Evolutionary conservation across 2,797 vertebrate species (phyloP), one percentile per base, ranked within the genome.

Genomic region (Neosilurus mollespiculum): DNA sequence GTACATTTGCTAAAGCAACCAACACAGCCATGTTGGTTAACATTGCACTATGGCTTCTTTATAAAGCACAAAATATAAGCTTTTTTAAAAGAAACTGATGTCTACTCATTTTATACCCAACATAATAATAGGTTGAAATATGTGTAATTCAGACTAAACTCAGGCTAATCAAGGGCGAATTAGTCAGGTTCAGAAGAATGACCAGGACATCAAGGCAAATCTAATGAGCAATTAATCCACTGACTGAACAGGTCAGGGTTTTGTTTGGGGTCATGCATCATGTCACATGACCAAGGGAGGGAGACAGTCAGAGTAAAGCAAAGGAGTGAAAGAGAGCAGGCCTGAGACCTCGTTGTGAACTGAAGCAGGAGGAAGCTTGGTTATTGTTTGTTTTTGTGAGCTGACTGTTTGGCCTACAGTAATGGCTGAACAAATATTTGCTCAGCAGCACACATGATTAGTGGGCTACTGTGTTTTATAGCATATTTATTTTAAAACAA

Each of bases 371-470:
- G 53, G 78, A 80, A 80, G 37, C 56, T 20, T 22, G 49, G 49
- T 65, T 18, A 34, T 22, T 70, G 82, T 87, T 87, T 87, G 84
- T 89, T 89, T 85, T 82, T 65, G 30, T 71, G 9, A 77, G 81
- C 18, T 2, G 62, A 75, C 76, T 86, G 84, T 87, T 85, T 87
- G 82, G 87, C 24, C 26, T 14, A 54, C 18, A n/a, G 56, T 69
- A 54, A 83, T 59, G 58, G 26, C 24, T 62, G 75, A 58, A 54
- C 69, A 78, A 86, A 85, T 81, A 82, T 86, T 88, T 83, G 72
- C 65, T 81, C 77, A 58, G 4, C 1, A n/a, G 18, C 20, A 18
- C 53, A 54, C 24, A 62, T 37, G 53, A 66, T 64, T 30, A 64
- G 54, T 64, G 72, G 66, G 26, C 61, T 67, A 72, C 71, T 49